Evolutionary conservation across 2,113 vertebrate genomes (phyloP).

Genomic region (Thinocorus orbignyianus): DNA sequence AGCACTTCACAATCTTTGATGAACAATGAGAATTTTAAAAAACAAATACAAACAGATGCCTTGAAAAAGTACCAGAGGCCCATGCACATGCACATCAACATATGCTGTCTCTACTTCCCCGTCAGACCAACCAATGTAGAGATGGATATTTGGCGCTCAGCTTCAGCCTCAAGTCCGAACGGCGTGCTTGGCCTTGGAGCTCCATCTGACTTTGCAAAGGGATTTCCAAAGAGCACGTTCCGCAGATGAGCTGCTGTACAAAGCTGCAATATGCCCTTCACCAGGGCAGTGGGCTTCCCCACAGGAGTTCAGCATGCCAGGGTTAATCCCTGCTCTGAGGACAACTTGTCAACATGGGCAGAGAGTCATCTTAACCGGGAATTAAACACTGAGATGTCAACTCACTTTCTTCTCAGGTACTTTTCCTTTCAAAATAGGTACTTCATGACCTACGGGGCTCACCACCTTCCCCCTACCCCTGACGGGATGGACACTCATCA

Average conservation of each 20-base stretch:
- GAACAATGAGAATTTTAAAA: neutral
- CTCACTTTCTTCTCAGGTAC: neutral
- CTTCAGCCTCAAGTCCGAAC: neutral
- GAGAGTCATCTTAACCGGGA: neutral
- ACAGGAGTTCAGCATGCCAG: fast-evolving
- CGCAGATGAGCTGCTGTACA: neutral
- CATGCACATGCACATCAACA: neutral
- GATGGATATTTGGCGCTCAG: neutral
- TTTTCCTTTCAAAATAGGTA: neutral
- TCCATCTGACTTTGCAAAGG: neutral
- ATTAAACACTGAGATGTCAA: neutral
- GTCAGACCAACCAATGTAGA: neutral
- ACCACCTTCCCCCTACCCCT: fast-evolving
- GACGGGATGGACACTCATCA: neutral
- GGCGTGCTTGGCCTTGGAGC: neutral
- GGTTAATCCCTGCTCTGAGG: neutral
- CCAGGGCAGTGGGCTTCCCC: neutral
- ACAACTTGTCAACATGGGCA: neutral
- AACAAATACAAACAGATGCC: neutral
- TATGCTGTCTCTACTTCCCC: neutral
- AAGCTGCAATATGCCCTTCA: neutral
- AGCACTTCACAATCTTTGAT: neutral
- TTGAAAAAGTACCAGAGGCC: neutral
- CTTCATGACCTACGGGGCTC: neutral
- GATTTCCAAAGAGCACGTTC: neutral